These are phyloP conservation scores for Homarus gammarus DNA, from an alignment of 2,888 invertebrate genomes.

Conservation along the genomic window DNA sequence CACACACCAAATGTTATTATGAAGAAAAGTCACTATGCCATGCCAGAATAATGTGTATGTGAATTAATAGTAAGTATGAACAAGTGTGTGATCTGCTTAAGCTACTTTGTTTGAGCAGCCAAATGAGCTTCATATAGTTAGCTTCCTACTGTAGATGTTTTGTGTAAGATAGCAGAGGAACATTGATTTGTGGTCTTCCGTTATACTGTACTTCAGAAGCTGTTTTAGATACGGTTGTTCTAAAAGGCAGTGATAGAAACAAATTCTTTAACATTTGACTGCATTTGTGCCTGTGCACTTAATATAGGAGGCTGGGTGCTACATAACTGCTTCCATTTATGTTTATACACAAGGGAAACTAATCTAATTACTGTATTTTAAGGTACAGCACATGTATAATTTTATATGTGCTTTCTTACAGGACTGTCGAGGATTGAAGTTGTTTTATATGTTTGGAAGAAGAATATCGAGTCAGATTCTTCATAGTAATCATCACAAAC, in stretches of 20 bases:
- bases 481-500: neutral
- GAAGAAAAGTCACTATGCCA: too few relatives aligned
- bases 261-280: neutral
- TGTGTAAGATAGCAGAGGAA: too few relatives aligned
- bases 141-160: too few relatives aligned
- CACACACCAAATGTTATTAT: neutral
- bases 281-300: too few relatives aligned
- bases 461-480: neutral
- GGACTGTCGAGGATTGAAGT: constrained; percentile 35
- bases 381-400: neutral
- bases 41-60: too few relatives aligned
- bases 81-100: too few relatives aligned
- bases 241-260: neutral
- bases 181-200: too few relatives aligned
- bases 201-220: too few relatives aligned
- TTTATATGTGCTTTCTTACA: constrained; percentile 1
- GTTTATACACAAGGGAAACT: neutral
- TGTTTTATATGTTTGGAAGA: constrained; percentile 36
- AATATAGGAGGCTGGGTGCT: neutral
- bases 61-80: too few relatives aligned
- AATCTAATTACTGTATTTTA: neutral
- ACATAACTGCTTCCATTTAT: neutral
- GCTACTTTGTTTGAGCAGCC: too few relatives aligned
- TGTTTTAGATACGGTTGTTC: neutral
- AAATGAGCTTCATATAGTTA: too few relatives aligned